These are phyloP conservation scores for Amniataba percoides DNA, from an alignment of 2,797 vertebrate species.

Conservation along the genomic window DNA sequence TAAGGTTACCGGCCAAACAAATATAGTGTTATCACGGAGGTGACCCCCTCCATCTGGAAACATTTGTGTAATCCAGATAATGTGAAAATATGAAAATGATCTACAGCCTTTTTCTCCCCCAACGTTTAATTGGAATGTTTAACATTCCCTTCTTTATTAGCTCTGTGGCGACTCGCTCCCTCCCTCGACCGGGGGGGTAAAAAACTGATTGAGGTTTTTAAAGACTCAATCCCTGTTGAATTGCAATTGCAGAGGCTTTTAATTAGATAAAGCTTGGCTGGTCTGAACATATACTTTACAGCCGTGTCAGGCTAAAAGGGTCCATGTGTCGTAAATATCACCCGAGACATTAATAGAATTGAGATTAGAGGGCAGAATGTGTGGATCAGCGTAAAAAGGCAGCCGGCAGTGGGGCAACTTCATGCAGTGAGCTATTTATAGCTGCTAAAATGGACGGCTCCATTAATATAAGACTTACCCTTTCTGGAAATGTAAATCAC, in stretches of 20 bases:
- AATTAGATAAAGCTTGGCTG: conserved; percentile 85
- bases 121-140: conserved; percentile 75
- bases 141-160: conserved; percentile 74
- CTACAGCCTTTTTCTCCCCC: conserved; percentile 33
- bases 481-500: conserved; percentile 83
- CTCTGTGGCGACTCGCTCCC: conserved; percentile 55
- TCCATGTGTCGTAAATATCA: conserved; percentile 80
- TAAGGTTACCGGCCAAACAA: conserved; percentile 35
- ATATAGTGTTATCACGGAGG: conserved; percentile 28
- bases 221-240: conserved; percentile 80
- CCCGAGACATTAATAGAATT: conserved; percentile 81
- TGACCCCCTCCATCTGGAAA: conserved; percentile 56
- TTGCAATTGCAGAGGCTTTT: conserved; percentile 82
- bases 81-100: conserved; percentile 60
- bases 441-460: conserved; percentile 72
- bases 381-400: conserved; percentile 77
- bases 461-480: conserved; percentile 81
- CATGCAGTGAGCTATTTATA: conserved; percentile 79
- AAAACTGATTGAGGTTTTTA: conserved; percentile 80
- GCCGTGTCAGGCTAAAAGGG: conserved; percentile 80
- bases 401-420: conserved; percentile 67
- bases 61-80: conserved; percentile 41
- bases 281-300: conserved; percentile 82
- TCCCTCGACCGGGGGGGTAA: conserved; percentile 21
- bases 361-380: conserved; percentile 81